phyloP scores from a whole-genome alignment of 2,797 vertebrate species.

The Spheniscus humboldti region DNA sequence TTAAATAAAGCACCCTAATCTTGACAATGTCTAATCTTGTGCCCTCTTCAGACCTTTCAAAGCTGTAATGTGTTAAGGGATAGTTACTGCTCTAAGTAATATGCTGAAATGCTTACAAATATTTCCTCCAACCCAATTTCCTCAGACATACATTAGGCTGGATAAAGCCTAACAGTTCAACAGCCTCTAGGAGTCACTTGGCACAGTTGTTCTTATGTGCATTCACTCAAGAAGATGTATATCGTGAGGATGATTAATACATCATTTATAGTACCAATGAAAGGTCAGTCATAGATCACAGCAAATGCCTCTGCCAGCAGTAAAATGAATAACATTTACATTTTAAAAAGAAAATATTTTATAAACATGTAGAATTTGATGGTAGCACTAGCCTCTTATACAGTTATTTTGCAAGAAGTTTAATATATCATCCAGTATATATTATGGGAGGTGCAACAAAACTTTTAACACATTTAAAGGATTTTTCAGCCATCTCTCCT shows the following conservation, averaged over 20 bases:
- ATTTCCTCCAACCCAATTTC: not conserved
- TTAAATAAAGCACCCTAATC: not conserved
- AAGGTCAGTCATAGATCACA: not conserved
- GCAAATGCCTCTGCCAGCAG: not conserved
- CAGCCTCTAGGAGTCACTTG: not conserved
- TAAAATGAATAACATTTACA: not conserved
- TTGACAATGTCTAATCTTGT: not conserved
- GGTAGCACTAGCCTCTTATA: not conserved
- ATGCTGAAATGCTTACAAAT: not conserved
- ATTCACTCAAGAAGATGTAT: not conserved
- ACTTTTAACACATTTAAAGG: not conserved
- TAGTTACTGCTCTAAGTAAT: not conserved
- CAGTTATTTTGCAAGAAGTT: not conserved
- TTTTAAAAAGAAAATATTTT: not conserved
- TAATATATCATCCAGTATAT: not conserved
- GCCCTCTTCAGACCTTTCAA: not conserved
- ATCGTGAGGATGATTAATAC: not conserved
- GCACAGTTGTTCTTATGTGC: not conserved
- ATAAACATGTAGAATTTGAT: not conserved
- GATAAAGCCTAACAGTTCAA: not conserved
- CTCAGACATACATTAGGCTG: not conserved
- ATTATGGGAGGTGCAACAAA: not conserved
- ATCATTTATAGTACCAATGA: not conserved
- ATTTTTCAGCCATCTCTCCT: not conserved
- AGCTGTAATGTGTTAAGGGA: not conserved